Conservation (phyloP, 2,888 invertebrate genomes). For the Dynastes grantii region DNA sequence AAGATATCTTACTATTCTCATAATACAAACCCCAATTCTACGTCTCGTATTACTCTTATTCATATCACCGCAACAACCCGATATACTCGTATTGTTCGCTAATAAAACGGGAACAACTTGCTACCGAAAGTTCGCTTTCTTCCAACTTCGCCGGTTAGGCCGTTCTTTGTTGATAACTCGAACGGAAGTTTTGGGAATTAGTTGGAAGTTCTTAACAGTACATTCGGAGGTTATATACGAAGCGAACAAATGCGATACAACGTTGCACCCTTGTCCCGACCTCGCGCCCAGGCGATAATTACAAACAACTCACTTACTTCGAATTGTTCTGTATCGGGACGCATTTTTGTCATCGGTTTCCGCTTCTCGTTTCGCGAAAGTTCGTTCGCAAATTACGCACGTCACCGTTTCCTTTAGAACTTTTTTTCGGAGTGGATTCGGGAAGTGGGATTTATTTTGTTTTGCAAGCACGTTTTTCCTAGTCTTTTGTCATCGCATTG, state of each 20-base stretch:
- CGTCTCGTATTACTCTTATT: no score
- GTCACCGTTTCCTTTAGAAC: no score
- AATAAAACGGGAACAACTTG: slow-evolving; percentile 13
- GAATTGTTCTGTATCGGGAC: neutral
- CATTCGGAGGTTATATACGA: slow-evolving; percentile 24
- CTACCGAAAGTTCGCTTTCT: slow-evolving; percentile 19
- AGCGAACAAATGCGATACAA: slow-evolving; percentile 30
- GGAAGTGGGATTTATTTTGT: no score
- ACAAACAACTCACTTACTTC: slow-evolving; percentile 23
- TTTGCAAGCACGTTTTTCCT: no score
- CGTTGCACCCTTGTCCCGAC: slow-evolving; percentile 18
- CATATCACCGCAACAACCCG: no score
- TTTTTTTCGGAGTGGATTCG: no score
- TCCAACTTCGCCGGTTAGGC: slow-evolving; percentile 9
- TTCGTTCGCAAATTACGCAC: no score
- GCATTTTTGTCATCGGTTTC: neutral
- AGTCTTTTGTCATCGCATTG: no score
- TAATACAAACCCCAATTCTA: no score
- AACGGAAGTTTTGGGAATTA: slow-evolving; percentile 13
- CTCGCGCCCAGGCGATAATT: slow-evolving; percentile 19
- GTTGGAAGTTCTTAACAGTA: slow-evolving; percentile 28
- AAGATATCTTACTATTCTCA: no score
- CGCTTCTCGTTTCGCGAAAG: no score
- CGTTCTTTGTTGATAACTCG: slow-evolving; percentile 24
- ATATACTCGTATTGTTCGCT: no score